Conservation (phyloP, 1,140 invertebrate species). For the Procambarus virginalis region DNA sequence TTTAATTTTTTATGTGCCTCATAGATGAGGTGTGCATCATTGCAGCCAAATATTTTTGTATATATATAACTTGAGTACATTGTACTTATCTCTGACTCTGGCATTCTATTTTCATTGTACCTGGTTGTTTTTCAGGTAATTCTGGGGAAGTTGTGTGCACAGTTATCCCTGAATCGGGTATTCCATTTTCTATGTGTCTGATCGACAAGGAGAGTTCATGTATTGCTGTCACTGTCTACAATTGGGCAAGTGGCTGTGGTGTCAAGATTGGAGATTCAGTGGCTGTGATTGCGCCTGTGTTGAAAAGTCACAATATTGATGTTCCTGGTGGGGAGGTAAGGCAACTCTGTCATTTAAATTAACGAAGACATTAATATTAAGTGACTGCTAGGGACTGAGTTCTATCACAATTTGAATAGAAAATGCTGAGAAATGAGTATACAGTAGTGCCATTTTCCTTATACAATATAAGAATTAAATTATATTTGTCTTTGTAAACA, state of each 20-base stretch:
- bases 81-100: no score
- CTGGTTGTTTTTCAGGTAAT: conserved; percentile 44
- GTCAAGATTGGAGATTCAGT: conserved; percentile 90
- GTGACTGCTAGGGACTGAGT: no score
- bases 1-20: no score
- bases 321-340: conserved; percentile 29
- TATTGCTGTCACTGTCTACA: conserved; percentile 86
- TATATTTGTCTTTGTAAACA: no score
- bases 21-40: no score
- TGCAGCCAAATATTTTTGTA: no score
- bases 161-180: conserved; percentile 69
- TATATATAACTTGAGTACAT: no score
- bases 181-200: conserved; percentile 82
- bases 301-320: conserved; percentile 73
- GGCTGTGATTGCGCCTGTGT: conserved; percentile 84
- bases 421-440: no score
- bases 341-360: background rate
- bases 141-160: conserved; percentile 69
- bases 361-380: background rate
- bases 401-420: no score
- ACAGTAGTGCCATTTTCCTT: no score
- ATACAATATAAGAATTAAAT: no score
- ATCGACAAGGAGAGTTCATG: conserved; percentile 84
- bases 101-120: no score
- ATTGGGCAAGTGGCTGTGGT: conserved; percentile 86